Base-by-base conservation (phyloP, 2,797 vertebrate genomes). In the Xiphorhynchus erythropygius region DNA sequence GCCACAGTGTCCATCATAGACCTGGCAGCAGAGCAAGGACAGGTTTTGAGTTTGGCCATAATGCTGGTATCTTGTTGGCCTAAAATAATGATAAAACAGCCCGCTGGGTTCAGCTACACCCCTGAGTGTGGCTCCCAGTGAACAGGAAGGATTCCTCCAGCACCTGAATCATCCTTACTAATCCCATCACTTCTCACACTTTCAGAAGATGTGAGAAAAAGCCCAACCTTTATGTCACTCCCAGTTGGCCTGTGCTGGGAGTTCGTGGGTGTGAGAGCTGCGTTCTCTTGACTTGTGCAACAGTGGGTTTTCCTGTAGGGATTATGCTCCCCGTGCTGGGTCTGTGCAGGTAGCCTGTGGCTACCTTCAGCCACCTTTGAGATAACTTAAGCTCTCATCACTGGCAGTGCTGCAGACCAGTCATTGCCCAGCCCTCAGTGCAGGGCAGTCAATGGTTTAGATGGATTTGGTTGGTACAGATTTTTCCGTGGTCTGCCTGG, bases 311-410 rank as follows among this genome's bases (percentile, higher is more conserved):
- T 57, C 53, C 57, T 24, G 35, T 13, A 17, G 85, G 24, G 14
- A 67, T 81, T 78, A 33, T 5, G 10, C 70, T 78, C 0, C 0
- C 11, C 0, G 0, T 33, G 80, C 77, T 50, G 84, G 46, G 10
- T 64, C 55, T 64, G 46, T 28, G 59, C 35, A 46, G 73, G 33
- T 44, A 73, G 81, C 71, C 79, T 10, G 35, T 81, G 65, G 76
- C 76, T 63, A 23, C 53, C 30, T 73, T 57, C 53, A 49, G 63
- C 65, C 33, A 9, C 52, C 33, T 70, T 62, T 59, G 50, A 74
- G 52, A 6, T 16, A 33, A 46, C 25, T 18, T 18, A 19, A 44
- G 57, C 2, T 3, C 44, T 67, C 46, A 0, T 4, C 21, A 5
- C 5, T 86, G 69, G 60, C 55, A 32, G 32, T 24, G 49, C n/a